Base-by-base conservation (phyloP, 1,140 invertebrate genomes). In the Camponotus pennsylvanicus region DNA sequence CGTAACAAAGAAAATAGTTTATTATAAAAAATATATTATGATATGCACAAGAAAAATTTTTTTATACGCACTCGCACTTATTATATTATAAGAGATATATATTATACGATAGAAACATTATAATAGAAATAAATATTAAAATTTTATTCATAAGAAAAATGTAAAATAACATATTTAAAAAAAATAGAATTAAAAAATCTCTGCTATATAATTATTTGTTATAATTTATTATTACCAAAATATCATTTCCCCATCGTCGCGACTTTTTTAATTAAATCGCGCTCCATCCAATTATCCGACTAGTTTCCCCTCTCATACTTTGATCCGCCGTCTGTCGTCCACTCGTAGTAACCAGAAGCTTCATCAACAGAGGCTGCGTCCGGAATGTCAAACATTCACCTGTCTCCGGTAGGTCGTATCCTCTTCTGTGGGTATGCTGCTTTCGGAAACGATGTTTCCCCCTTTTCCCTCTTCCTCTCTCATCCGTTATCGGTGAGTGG, bases 371-470 rank as follows among this genome's bases (percentile, higher is more conserved):
- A 64, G 71, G 59, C 71, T 66, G 13, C 57, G 45, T 42, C 73
- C 52, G 45, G 82, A 77, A 85, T 85, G 71, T 85, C 73, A 85
- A 85, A 85, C 73, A 85, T 85, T 85, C 82, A 66, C 75, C 82
- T 85, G 32, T 85, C 59, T 49, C 42, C 73, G 59, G 42, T 75
- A 85, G 42, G 49, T 18, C 45, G 32, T 42, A 27, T 84, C 34
- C 18, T 42, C 73, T 45, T 18, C 67, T 45, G 42, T 79, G 66
- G 52, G 11, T 59, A 82, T 34, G 52, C 63, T 79, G 63, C 40
- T 82, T 59, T 82, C 40, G 18, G 79, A 45, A 73, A 82, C 67
- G 79, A 34, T 70, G 37, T 82, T 71, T 34, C 6, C 52, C 52
- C 45, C 45, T 15, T 15, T 13, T 15, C 45, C 13, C 13, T 52